These are phyloP conservation scores for Isichthys henryi DNA, from an alignment of 2,113 vertebrate species.

Conservation along the genomic window DNA sequence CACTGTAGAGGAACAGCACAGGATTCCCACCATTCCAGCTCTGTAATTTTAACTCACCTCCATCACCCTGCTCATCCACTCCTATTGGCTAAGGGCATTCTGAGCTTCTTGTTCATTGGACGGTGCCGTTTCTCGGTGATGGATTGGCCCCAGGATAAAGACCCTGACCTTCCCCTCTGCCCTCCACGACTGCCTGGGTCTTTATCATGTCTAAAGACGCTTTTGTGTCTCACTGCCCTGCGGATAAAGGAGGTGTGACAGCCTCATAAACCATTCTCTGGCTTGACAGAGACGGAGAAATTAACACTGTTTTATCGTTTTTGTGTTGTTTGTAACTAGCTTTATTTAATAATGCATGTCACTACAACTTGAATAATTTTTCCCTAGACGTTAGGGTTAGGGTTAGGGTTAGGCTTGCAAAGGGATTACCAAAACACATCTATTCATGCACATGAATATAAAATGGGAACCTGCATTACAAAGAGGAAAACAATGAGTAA, in stretches of 20 bases:
- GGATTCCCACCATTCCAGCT: slow-evolving; percentile 29
- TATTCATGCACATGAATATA: neutral
- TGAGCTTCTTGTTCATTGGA: slow-evolving; percentile 24
- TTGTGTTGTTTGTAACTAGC: neutral
- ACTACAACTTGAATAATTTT: neutral
- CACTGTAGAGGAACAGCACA: slow-evolving; percentile 35
- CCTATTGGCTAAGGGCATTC: neutral
- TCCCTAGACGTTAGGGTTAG: neutral
- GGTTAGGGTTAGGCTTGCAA: too few relatives aligned
- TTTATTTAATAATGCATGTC: neutral
- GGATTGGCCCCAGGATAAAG: neutral
- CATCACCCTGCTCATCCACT: slow-evolving; percentile 35
- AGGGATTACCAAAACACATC: neutral
- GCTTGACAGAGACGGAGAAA: neutral
- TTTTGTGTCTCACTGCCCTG: neutral
- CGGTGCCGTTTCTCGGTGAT: slow-evolving; percentile 24
- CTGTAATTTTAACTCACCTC: slow-evolving; percentile 43
- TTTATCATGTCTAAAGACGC: neutral
- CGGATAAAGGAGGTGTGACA: neutral
- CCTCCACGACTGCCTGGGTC: neutral
- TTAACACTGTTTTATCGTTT: neutral
- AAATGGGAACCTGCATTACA: neutral
- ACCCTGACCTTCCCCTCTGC: neutral
- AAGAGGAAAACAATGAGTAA: neutral
- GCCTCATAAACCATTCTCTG: neutral